A percentile compares a stretch with the other conserved stretches of the same genome.
These are phyloP conservation scores for Danionella dracula DNA, from an alignment of 2,797 vertebrate species.

Conservation along the genomic window DNA sequence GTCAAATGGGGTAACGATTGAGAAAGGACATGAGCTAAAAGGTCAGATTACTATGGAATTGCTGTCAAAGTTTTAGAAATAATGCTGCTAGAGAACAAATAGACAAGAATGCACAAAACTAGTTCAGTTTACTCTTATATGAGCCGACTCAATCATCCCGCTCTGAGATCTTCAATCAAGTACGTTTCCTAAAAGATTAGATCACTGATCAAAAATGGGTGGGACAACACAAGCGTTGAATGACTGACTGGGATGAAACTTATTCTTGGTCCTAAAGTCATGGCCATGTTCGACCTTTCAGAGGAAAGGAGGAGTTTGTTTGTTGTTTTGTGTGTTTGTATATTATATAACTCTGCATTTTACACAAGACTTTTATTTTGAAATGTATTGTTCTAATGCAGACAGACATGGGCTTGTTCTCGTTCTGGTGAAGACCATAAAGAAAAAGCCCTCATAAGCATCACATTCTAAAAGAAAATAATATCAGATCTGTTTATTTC, in stretches of 20 bases:
- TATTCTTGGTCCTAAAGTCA: slow-evolving; percentile 34
- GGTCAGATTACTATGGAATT: slow-evolving; percentile 63
- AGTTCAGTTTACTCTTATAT: neutral
- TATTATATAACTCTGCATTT: no score
- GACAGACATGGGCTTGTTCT: no score
- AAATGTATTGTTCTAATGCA: no score
- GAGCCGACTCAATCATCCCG: neutral
- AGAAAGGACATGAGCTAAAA: slow-evolving; percentile 4
- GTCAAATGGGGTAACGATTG: slow-evolving; percentile 6
- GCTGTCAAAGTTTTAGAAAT: slow-evolving; percentile 49
- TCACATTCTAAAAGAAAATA: no score
- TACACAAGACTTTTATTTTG: no score
- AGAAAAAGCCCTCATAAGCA: no score
- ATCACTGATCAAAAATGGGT: no score
- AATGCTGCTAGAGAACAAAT: slow-evolving; percentile 9
- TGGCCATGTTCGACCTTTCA: neutral
- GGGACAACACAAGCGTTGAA: slow-evolving; percentile 52
- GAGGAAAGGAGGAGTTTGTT: neutral
- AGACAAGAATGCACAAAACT: neutral
- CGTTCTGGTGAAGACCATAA: no score
- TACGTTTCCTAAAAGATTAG: slow-evolving; percentile 60
- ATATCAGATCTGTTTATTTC: no score
- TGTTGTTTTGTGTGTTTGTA: no score
- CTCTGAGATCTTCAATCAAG: slow-evolving; percentile 56
- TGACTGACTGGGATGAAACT: slow-evolving; percentile 43